These are phyloP conservation scores for Brachyopa scutellaris DNA, from an alignment of 2,888 invertebrate species.

Conservation along the genomic window DNA sequence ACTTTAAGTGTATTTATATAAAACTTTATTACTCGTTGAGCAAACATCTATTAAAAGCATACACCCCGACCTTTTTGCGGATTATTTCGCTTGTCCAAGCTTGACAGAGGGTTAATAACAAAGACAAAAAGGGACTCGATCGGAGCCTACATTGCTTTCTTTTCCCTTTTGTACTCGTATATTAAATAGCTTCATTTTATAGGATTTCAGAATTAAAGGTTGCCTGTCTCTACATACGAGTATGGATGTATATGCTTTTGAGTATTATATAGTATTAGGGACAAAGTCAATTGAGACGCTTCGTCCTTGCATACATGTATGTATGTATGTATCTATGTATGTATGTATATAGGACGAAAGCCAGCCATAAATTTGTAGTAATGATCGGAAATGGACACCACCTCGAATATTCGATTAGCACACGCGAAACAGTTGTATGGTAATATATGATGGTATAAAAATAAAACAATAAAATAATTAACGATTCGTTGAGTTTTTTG, in stretches of 20 bases:
- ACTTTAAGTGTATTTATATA: slow-evolving; percentile 18
- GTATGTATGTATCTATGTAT: too few relatives aligned
- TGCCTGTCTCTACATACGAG: not conserved
- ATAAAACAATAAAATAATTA: slow-evolving; percentile 50
- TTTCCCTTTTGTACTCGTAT: not conserved
- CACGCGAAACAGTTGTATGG: slow-evolving; percentile 61
- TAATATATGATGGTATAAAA: slow-evolving; percentile 58
- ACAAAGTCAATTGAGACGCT: slow-evolving; percentile 17
- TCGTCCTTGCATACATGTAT: too few relatives aligned
- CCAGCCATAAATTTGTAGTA: not conserved
- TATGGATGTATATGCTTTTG: too few relatives aligned
- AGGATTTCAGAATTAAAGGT: slow-evolving; percentile 33
- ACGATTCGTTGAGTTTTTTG: slow-evolving; percentile 75
- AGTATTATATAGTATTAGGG: not conserved
- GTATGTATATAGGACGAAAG: too few relatives aligned
- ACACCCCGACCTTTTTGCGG: slow-evolving; percentile 45
- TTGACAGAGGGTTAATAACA: slow-evolving; percentile 26
- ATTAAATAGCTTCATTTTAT: slow-evolving; percentile 19
- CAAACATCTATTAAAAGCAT: slow-evolving; percentile 46
- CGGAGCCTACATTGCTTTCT: not conserved
- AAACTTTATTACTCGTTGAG: slow-evolving; percentile 34
- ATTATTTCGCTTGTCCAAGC: slow-evolving; percentile 40
- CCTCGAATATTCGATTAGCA: slow-evolving; percentile 57
- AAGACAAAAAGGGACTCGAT: not conserved
- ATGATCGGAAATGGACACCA: slow-evolving; percentile 33